Percentiles rank a stretch among this genome's conserved stretches.
These are phyloP conservation scores for Bombus waltoni DNA, from an alignment of 1,140 invertebrate species.

Conservation along the genomic window DNA sequence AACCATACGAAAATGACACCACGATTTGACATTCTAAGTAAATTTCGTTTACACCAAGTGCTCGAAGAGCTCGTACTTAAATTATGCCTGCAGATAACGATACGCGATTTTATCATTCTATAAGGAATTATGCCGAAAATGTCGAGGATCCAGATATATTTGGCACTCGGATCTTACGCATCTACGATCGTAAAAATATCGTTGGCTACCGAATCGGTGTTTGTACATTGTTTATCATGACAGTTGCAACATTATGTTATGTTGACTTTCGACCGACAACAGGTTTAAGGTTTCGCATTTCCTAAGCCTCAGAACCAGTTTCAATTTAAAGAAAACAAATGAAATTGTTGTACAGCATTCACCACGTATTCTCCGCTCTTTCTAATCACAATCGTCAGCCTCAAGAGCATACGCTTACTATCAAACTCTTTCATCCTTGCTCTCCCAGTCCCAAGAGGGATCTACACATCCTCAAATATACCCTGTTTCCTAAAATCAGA, in stretches of 20 bases:
- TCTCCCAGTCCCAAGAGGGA: background rate
- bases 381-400: background rate
- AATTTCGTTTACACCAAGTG: background rate
- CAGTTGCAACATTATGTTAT: constrained; percentile 17
- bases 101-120: background rate
- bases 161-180: background rate
- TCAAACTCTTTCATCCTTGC: background rate
- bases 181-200: constrained; percentile 45
- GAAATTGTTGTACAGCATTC: background rate
- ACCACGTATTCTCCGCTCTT: background rate
- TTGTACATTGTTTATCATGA: constrained; percentile 8
- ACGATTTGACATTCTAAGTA: background rate
- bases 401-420: background rate
- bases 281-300: background rate
- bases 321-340: background rate
- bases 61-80: background rate
- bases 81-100: background rate
- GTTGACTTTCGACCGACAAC: constrained; percentile 4
- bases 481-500: background rate
- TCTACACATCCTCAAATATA: background rate
- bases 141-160: background rate
- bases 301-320: background rate
- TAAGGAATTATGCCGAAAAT: background rate
- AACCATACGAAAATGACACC: background rate
- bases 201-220: constrained; percentile 23